Evolutionary conservation across 2,113 vertebrate genomes (phyloP), one percentile per base, ranked within the genome.

Genomic region (Erythrocercus mccallii): DNA sequence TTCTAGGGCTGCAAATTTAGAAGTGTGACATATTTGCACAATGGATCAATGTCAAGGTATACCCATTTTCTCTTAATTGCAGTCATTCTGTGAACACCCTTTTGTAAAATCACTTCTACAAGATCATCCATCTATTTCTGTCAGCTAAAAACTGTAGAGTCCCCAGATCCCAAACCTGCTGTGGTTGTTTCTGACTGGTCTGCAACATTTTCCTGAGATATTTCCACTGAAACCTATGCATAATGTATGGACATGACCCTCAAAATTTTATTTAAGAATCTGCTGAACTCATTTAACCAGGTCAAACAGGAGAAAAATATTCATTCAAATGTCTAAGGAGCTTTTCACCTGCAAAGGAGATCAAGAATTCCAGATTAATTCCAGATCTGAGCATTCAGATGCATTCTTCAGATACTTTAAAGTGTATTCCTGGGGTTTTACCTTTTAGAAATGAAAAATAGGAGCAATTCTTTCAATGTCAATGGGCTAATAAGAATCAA

Each of bases 31-130:
- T 30, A 38, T 79, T 79, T 87, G 44, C 72, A 79, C 40, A 72
- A 79, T 79, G 62, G 78, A 87, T 94, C 61, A 71, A 25, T 69
- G 50, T 79, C 78, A 94, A 82, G 14, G 27, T 87, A 79, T 66
- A 69, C 40, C 13, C 33, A 72, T 95, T 95, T 91, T 64, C 28
- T 40, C 48, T 28, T 91, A 91, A 89, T 62, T 94, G 57, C n/a
- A 85, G 61, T 82, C 62, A 68, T 89, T 87, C 50, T 71, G 30
- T 68, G 57, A 79, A 89, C 28, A 85, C 5, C 3, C 16, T 65
- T 95, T 89, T 79, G 54, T 81, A 71, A 94, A 95, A 86, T 81
- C 53, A 45, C 31, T 94, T 81, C 77, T 92, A 25, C 28, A 84
- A 89, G 37, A 79, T 50, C 81, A 95, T 96, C 51, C 56, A 64